phyloP scores from a whole-genome alignment of 2,113 vertebrate genomes.

The Solenodon paradoxus region DNA sequence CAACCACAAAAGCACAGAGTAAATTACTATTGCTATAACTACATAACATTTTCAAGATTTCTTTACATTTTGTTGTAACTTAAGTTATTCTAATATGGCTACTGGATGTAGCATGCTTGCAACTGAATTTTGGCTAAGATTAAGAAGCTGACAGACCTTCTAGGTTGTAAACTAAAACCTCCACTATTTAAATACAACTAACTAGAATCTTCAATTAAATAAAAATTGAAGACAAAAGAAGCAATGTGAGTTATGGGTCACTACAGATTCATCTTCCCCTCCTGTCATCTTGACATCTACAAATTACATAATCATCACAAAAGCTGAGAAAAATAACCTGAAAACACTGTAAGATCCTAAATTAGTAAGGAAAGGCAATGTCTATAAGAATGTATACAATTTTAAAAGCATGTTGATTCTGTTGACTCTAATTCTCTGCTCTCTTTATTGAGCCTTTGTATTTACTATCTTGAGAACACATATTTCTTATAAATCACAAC shows the following conservation, averaged over 20 bases:
- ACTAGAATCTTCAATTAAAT: neutral
- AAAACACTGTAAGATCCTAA: neutral
- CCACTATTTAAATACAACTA: constrained; percentile 7
- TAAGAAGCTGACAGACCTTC: neutral
- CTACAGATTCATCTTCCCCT: neutral
- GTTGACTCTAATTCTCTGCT: no score
- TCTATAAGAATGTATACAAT: neutral
- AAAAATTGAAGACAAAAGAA: neutral
- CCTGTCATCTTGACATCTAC: neutral
- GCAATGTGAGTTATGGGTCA: neutral
- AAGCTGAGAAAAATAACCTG: neutral
- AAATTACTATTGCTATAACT: neutral
- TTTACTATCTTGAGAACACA: neutral
- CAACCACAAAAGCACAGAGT: constrained; percentile 21
- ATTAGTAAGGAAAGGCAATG: neutral
- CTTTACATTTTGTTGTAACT: neutral
- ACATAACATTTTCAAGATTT: neutral
- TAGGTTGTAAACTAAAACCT: constrained; percentile 2
- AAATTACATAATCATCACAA: neutral
- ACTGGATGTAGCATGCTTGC: neutral
- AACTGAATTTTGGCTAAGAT: neutral
- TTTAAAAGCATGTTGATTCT: neutral
- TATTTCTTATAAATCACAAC: neutral
- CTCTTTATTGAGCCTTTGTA: no score
- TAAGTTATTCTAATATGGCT: neutral